Base-by-base conservation (phyloP, 2,888 invertebrate genomes). In the Lordiphosa fenestrarum region DNA sequence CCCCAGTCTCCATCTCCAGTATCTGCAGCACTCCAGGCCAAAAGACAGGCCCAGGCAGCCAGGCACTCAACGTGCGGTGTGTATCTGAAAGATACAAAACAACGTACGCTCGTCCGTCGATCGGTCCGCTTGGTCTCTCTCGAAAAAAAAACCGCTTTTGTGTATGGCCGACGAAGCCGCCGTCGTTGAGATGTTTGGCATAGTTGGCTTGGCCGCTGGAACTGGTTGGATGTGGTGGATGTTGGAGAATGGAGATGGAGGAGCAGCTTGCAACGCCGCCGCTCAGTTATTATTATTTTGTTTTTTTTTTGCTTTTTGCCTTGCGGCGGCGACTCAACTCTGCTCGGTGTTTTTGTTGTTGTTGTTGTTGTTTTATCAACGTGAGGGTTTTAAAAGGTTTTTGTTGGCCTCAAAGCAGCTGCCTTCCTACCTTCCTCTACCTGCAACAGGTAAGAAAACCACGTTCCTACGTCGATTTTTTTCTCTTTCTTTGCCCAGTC, bases 301-400 rank as follows among this genome's bases (percentile, higher is more conserved):
- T 74, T 21, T 49, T 49, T 21, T 47, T 35, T 47, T 47, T 33
- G 41, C 19, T 46, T 46, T 13, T 46, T 46, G 10, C 69, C 61
- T 66, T 64, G 61, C 66, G 69, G 66, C 68, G 68, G 64, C 68
- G 62, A 66, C 57, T 66, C 51, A 41, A 55, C 66, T 50, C 42
- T 37, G 6, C 40, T 19, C 35, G 36, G 19, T 30, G 10, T 44
- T 44, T 23, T 35, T 48, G 23, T 38, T 38, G 23, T 48, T 48
- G 23, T 48, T 48, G 15, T 37, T 36, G 12, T 48, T 48, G 12
- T 37, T n/a, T 12, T 48, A 19, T 75, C 77, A 77, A 74, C 71
- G 75, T 75, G 77, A 77, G 74, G 78, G 75, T 76, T 82, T 81
- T 82, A 82, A 81, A 81, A 81, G 80, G 82, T 81, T 82, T 81